Evolutionary conservation across 2,888 invertebrate genomes (phyloP), one percentile per base, ranked within the genome.

Genomic region (Lycophotia porphyrea): DNA sequence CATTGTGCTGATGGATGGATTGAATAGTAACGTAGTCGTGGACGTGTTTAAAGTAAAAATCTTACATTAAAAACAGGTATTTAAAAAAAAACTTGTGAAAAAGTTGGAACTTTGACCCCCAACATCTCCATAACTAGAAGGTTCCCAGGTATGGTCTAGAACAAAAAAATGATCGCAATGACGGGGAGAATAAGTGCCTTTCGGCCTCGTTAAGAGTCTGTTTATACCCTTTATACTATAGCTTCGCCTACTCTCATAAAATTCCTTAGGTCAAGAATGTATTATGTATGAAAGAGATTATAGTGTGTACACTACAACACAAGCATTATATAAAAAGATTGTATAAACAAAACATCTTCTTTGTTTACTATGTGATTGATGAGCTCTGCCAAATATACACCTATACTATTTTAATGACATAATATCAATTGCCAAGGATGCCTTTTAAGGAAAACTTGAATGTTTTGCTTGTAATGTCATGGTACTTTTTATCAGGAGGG

Each of bases 291-390:
- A 47, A 76, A 72, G 21, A 77, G 39, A 80, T 42, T 42, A 34
- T 27, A 58, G 18, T 73, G 34, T 77, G 52, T 63, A 27, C 44
- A 75, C 47, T 63, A 21, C 27, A 27, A 82, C 21, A 76, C 74
- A 76, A 63, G 27, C 47, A 44, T 63, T 55, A 55, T 55, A 75
- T 63, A 63, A 75, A 81, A 75, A 67, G 47, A 81, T 74, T 55
- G 27, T 67, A 5, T 42, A 63, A 36, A 81, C 66, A 81, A 75
- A 58, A 52, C 5, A 2, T 60, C 36, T 55, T 39, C 77, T 78
- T 82, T 78, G 67, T 67, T 76, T 67, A 82, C 55, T 15, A 18
- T 5, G 61, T 78, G 82, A 78, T 65, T 80, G 68, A 71, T 76
- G 47, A 80, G 58, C 27, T 72, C 44, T 76, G 71, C 71, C 71